Conservation (phyloP, 2,888 invertebrate species). For the Endomychus coccineus region DNA sequence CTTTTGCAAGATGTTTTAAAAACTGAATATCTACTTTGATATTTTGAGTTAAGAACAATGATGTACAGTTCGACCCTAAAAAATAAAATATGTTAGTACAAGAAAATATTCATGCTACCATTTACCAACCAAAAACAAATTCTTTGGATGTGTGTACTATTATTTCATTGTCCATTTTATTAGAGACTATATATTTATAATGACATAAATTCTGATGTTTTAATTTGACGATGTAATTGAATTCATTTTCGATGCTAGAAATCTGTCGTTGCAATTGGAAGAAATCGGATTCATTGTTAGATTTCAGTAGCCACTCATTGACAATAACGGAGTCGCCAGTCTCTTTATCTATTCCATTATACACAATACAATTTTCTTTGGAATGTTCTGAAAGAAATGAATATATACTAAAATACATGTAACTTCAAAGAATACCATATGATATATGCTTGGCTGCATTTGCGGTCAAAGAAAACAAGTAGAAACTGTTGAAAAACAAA, state of each 20-base stretch:
- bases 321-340: constrained; percentile 65
- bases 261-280: constrained; percentile 51
- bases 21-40: constrained; percentile 49
- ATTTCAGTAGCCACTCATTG: constrained; percentile 66
- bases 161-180: constrained; percentile 54
- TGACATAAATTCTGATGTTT: constrained; percentile 66
- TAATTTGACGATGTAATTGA: constrained; percentile 61
- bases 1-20: constrained; percentile 60
- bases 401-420: constrained; percentile 1
- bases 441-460: neutral
- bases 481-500: no score
- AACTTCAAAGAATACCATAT: neutral
- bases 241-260: constrained; percentile 67
- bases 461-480: no score
- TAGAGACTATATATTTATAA: constrained; percentile 65
- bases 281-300: constrained; percentile 37
- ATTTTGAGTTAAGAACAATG: constrained; percentile 48
- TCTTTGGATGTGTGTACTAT: constrained; percentile 63
- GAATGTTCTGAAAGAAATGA: constrained; percentile 56
- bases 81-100: constrained; percentile 10
- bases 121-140: constrained; percentile 50
- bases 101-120: neutral
- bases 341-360: constrained; percentile 66
- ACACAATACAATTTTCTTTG: constrained; percentile 63
- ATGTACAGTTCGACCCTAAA: constrained; percentile 38